These are phyloP conservation scores for Lasioglossum albipes DNA, from an alignment of 1,140 invertebrate species.

Conservation along the genomic window DNA sequence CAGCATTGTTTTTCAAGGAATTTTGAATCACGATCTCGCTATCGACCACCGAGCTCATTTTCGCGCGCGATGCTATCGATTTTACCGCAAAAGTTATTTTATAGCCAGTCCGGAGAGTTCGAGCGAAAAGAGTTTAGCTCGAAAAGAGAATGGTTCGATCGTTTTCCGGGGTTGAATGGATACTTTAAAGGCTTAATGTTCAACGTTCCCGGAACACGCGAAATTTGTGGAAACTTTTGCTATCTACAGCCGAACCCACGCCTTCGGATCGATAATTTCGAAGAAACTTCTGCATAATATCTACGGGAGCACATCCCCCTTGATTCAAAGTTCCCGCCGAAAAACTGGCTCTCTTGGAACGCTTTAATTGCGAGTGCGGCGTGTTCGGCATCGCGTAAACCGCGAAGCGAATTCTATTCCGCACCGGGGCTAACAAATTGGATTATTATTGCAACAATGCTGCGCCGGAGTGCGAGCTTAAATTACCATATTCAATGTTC, in stretches of 20 bases:
- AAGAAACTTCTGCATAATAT: conserved; percentile 43
- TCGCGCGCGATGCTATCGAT: neutral
- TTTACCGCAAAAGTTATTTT: neutral
- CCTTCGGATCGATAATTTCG: conserved; percentile 50
- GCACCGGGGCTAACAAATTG: neutral
- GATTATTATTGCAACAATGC: conserved; percentile 2
- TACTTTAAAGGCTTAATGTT: conserved; percentile 17
- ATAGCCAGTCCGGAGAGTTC: neutral
- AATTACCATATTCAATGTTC: neutral
- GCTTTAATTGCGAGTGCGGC: too few relatives aligned
- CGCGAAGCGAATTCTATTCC: too few relatives aligned
- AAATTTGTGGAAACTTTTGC: conserved; percentile 33
- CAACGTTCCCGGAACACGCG: conserved; percentile 25
- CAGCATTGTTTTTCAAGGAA: too few relatives aligned
- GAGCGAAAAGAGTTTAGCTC: neutral
- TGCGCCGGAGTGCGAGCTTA: too few relatives aligned
- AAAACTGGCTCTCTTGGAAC: neutral
- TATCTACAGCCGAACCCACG: conserved; percentile 20
- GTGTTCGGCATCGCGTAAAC: too few relatives aligned
- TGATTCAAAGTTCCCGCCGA: neutral
- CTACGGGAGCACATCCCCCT: neutral
- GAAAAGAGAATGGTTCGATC: conserved; percentile 13
- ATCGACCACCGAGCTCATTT: neutral
- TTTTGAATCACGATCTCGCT: too few relatives aligned
- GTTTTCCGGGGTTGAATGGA: conserved; percentile 24